Base-by-base conservation (phyloP, 2,113 vertebrate species). In the Orientallactaga bullata region DNA sequence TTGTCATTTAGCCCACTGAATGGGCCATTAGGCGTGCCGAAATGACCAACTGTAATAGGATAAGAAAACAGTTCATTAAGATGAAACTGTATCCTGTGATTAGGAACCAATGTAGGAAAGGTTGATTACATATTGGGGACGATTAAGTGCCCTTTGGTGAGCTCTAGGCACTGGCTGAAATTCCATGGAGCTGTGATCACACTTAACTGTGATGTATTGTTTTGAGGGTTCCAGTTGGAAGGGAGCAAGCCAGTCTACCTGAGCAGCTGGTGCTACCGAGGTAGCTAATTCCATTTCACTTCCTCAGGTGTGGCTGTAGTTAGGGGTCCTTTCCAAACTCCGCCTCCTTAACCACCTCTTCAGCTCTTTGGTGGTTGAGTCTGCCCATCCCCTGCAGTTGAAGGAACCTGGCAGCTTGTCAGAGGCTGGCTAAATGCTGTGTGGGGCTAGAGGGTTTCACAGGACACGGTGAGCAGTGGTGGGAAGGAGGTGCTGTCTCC, bases 41-140 rank as follows among this genome's bases (percentile, higher is more conserved):
- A 96, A 86, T 96, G 83, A 9, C 85, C 42, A 96, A 78, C 61
- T 24, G 32, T 95, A 23, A 4, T 81, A 81, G 28, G 68, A 68
- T 92, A 91, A 96, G 91, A 97, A 98, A 98, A 98, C 94, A 98
- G 96, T 96, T 93, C 89, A 96, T 97, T 97, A 94, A 95, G 95
- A 96, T 96, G 83, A 93, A 97, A 95, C 85, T 26, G 84, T 97
- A 94, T 82, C 20, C 94, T 93, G 94, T 96, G 95, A 95, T 98
- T 98, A 97, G 96, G 96, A 98, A 93, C 89, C 95, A 97, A 97
- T 47, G 93, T 90, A 90, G 92, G 61, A 97, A 97, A 98, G 96
- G 96, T 96, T 98, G 97, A 98, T 98, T 96, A 97, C 97, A 97
- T 96, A 71, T 95, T 91, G 95, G 97, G 96, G 97, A 97, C 66